phyloP scores from a whole-genome alignment of 53 echinoderm and acorn worm species.

The Hippasteria phrygiana region DNA sequence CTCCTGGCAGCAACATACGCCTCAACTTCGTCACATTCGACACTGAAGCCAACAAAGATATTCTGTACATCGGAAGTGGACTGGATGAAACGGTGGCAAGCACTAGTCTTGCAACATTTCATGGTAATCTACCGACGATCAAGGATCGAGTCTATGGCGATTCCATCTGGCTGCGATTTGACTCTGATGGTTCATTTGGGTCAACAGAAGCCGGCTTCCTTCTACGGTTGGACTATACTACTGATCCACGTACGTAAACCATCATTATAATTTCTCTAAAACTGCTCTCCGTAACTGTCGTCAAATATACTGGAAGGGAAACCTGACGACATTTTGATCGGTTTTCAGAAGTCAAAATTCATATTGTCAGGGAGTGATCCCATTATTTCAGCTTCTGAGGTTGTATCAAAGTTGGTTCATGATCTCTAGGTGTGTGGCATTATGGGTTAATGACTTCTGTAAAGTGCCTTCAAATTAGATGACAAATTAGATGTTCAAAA shows the following conservation, averaged over 20 bases:
- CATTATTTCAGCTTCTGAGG: no score
- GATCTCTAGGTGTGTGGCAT: no score
- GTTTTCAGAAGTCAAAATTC: no score
- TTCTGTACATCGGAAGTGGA: background rate
- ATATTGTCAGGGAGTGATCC: no score
- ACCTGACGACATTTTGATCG: no score
- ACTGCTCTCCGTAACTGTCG: background rate
- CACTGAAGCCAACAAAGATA: background rate
- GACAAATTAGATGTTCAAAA: no score
- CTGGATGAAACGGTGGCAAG: no score
- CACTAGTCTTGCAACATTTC: background rate
- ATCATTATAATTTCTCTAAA: background rate
- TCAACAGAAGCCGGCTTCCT: background rate
- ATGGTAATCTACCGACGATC: background rate
- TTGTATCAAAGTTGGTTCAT: no score
- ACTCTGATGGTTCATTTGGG: background rate
- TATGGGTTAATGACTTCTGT: no score
- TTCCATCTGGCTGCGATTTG: conserved; percentile 10
- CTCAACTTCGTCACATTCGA: background rate
- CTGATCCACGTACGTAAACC: conserved; percentile 2
- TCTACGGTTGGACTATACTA: background rate
- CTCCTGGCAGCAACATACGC: conserved; percentile 2
- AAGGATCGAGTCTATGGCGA: conserved; percentile 1
- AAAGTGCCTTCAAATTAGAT: no score
- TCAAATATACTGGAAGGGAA: no score